Evolutionary conservation across 2,797 vertebrate genomes (phyloP).

Genomic region (Mycteria americana): DNA sequence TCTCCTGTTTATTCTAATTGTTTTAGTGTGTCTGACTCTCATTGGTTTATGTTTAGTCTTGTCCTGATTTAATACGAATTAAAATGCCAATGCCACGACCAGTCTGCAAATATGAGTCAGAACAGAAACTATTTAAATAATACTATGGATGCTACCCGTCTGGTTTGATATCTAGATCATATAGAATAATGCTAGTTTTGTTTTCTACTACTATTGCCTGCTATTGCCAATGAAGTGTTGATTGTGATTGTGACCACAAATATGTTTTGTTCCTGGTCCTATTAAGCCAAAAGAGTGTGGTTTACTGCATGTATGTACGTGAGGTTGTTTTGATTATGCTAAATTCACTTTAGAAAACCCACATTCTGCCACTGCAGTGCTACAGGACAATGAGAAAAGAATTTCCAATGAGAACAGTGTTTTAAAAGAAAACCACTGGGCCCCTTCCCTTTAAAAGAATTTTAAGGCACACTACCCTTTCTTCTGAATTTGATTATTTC

Average conservation of each 20-base stretch:
- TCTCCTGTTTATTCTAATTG: conserved; percentile 62
- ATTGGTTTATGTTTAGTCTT: conserved; percentile 66
- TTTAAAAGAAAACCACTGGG: conserved; percentile 39
- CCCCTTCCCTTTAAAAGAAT: neutral
- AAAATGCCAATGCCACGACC: conserved; percentile 43
- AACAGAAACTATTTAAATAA: conserved; percentile 52
- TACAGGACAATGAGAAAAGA: conserved; percentile 54
- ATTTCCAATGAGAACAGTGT: conserved; percentile 44
- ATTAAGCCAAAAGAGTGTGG: conserved; percentile 33
- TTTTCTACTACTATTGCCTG: conserved; percentile 42
- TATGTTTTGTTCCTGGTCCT: conserved; percentile 46
- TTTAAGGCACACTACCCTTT: neutral
- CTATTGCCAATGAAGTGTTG: conserved; percentile 46
- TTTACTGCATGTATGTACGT: conserved; percentile 60
- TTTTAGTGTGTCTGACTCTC: conserved; percentile 52
- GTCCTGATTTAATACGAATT: conserved; percentile 53
- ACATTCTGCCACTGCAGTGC: conserved; percentile 49
- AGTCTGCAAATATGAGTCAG: conserved; percentile 53
- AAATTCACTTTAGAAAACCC: conserved; percentile 52
- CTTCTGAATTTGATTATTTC: conserved; percentile 28
- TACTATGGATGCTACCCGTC: neutral
- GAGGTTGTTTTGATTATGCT: conserved; percentile 58
- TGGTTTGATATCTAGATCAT: conserved; percentile 54
- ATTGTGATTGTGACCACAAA: conserved; percentile 54
- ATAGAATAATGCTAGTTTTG: conserved; percentile 43